Conservation (phyloP, 2,888 invertebrate genomes). For the Zonitis immaculata region DNA sequence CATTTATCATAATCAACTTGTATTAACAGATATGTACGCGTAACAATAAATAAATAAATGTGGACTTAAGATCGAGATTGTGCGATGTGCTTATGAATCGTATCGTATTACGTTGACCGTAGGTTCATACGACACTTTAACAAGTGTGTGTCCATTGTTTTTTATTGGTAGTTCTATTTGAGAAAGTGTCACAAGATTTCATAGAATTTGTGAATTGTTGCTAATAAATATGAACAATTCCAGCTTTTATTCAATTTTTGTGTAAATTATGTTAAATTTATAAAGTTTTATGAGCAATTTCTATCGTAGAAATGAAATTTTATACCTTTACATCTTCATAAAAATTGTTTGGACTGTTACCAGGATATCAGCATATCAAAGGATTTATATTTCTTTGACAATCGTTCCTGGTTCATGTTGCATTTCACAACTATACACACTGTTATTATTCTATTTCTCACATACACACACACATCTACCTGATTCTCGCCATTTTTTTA, state of each 20-base stretch:
- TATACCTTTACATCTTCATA: neutral
- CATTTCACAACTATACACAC: neutral
- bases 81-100: too few relatives aligned
- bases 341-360: neutral
- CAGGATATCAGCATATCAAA: slow-evolving; percentile 1
- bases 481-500: neutral
- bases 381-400: slow-evolving; percentile 1
- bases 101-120: slow-evolving; percentile 17
- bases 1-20: too few relatives aligned
- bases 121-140: slow-evolving; percentile 5
- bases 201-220: neutral
- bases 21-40: too few relatives aligned
- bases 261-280: too few relatives aligned
- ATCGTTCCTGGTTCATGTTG: neutral
- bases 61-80: too few relatives aligned
- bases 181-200: neutral
- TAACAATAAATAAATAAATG: too few relatives aligned
- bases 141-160: neutral
- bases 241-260: too few relatives aligned
- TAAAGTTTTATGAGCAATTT: neutral
- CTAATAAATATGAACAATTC: too few relatives aligned
- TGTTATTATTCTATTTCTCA: neutral
- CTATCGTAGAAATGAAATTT: neutral
- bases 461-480: neutral
- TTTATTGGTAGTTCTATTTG: neutral